Conservation (phyloP, 1,140 invertebrate species). For the Ceratosolen fusciceps region DNA sequence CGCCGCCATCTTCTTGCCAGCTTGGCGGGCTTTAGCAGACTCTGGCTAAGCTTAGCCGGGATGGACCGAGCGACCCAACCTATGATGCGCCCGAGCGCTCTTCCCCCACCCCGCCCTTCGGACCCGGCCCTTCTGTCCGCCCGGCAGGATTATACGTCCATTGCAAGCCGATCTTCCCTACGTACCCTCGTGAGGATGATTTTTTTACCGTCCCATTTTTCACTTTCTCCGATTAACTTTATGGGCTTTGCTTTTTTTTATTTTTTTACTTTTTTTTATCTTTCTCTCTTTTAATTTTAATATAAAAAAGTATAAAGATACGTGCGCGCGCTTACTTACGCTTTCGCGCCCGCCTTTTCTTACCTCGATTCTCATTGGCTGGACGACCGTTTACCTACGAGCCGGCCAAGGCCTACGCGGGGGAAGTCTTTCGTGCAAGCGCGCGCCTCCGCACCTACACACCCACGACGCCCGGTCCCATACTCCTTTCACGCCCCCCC, state of each 20-base stretch:
- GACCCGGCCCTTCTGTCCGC: neutral
- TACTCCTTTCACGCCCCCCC: neutral
- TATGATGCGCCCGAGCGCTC: neutral
- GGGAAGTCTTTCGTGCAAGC: neutral
- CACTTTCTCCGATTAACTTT: neutral
- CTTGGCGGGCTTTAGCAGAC: conserved; percentile 66
- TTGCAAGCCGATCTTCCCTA: no score
- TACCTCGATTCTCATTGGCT: conserved; percentile 23
- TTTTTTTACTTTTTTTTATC: neutral
- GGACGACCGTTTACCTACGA: neutral
- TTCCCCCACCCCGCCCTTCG: neutral
- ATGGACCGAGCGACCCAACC: neutral
- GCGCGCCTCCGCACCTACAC: neutral
- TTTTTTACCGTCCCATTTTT: no score
- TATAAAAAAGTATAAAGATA: neutral
- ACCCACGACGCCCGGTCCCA: no score
- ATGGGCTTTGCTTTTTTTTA: neutral
- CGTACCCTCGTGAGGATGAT: no score
- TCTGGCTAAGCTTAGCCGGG: conserved; percentile 13
- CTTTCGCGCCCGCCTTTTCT: conserved; percentile 29
- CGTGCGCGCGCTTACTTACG: neutral
- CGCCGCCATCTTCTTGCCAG: conserved; percentile 66
- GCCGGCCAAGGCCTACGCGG: neutral
- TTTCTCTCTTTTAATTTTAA: conserved; percentile 8
- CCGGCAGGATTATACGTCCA: no score